Conservation (phyloP, 2,113 vertebrate species). For the Campylomormyrus numenius region DNA sequence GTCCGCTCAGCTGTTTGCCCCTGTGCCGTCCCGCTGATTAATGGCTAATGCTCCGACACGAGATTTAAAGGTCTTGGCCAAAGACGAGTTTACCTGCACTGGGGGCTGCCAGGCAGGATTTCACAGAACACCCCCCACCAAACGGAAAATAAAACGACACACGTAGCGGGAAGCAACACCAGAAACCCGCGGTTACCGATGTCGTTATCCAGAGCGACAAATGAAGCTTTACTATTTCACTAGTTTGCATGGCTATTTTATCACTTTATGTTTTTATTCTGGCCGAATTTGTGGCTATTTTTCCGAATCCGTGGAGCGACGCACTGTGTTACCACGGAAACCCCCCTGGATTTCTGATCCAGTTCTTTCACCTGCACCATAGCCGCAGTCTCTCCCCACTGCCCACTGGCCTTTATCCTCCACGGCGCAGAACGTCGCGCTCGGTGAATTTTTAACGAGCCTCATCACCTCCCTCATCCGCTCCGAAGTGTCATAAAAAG, state of each 20-base stretch:
- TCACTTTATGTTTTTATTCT: neutral
- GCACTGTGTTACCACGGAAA: neutral
- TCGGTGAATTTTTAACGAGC: neutral
- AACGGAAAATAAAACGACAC: neutral
- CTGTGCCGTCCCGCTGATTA: conserved; percentile 44
- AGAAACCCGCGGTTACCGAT: neutral
- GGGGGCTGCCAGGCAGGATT: conserved; percentile 28
- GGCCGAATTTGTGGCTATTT: neutral
- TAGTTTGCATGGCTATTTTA: neutral
- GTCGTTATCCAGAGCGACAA: neutral
- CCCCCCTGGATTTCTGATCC: neutral
- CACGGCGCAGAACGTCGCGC: neutral
- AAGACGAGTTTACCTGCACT: conserved; percentile 40
- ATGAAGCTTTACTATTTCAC: neutral
- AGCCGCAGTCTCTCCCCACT: neutral
- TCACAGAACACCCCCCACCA: neutral
- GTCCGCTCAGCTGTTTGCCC: conserved; percentile 49
- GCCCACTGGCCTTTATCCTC: neutral
- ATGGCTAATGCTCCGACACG: conserved; percentile 45
- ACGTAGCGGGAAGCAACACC: neutral
- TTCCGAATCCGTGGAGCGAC: neutral
- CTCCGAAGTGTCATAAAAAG: neutral
- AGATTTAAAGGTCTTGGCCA: conserved; percentile 50
- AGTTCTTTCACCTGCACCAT: neutral
- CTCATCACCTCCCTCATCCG: neutral